phyloP scores from a whole-genome alignment of 2,113 vertebrate species.

The Psammodynastes pulverulentus region DNA sequence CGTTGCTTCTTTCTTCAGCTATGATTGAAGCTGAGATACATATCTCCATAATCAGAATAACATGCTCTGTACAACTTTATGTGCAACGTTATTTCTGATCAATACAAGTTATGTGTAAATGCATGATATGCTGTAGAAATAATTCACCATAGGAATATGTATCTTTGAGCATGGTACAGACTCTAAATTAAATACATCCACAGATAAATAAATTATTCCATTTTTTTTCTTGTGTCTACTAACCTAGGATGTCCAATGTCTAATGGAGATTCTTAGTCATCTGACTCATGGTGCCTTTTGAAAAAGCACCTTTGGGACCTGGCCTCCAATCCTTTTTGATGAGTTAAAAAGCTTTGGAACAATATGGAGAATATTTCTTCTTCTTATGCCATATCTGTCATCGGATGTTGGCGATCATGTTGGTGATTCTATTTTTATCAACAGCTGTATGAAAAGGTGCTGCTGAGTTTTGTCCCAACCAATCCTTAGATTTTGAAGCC shows the following conservation, averaged over 20 bases:
- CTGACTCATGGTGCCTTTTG: not conserved
- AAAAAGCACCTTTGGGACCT: not conserved
- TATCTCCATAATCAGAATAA: not conserved
- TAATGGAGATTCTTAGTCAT: not conserved
- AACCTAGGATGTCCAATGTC: no score
- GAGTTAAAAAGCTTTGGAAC: not conserved
- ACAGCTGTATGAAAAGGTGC: no score
- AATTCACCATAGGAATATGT: not conserved
- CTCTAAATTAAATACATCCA: not conserved
- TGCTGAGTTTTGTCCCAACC: no score
- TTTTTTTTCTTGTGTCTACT: not conserved
- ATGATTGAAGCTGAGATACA: not conserved
- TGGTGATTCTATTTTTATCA: no score
- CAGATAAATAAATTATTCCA: not conserved
- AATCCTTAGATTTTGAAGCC: no score
- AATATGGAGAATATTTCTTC: not conserved
- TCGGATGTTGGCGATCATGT: no score
- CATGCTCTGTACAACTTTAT: not conserved
- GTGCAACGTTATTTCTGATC: not conserved
- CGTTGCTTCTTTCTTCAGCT: not conserved
- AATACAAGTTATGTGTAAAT: not conserved
- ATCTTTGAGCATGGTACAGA: not conserved
- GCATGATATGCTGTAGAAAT: not conserved
- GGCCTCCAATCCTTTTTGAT: not conserved
- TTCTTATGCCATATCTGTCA: no score